Evolutionary conservation across 2,797 vertebrate species (phyloP), one percentile per base, ranked within the genome.

Genomic region (Spheniscus humboldti): DNA sequence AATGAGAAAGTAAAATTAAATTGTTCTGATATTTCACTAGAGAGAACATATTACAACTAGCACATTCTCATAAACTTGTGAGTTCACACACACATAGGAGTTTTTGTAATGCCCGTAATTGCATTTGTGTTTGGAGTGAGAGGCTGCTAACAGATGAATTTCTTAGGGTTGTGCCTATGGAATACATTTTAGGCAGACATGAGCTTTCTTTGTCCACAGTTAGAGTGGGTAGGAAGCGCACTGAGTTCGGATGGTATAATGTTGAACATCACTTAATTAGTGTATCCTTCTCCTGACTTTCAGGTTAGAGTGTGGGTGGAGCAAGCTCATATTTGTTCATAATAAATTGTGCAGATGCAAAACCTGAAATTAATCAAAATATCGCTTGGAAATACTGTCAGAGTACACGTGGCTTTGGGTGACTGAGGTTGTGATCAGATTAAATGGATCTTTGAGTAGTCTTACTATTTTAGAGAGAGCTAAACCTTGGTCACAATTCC

Each of bases 271-370:
- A 56, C 23, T 80, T 73, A 63, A 60, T 88, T 75, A 57, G 6
- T 12, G 13, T 62, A 30, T 75, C 50, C 50, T 79, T 64, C 66
- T 88, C 16, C 39, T 62, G 85, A 45, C 72, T 86, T 76, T 59
- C 20, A 13, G 23, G 35, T 57, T 66, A 7, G 1, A 72, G 19
- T 0, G 0, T 56, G 79, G 25, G 28, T 57, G 37, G 20, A 53
- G 8, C 20, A 47, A 62, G 24, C 18, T 86, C 35, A 3, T 56
- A 41, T 67, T 84, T 94, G 28, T 68, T 81, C 73, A 22, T 68
- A 66, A 57, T 57, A 15, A 4, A 17, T 72, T 27, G 18, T 82
- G 63, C 43, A 87, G 59, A 56, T 69, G n/a, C 20, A 79, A 67
- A 89, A n/a, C 16, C 31, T 66, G 37, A 75, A 82, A 79, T 37